Evolutionary conservation across 2,113 vertebrate genomes (phyloP).

Genomic region (Trinectes maculatus): DNA sequence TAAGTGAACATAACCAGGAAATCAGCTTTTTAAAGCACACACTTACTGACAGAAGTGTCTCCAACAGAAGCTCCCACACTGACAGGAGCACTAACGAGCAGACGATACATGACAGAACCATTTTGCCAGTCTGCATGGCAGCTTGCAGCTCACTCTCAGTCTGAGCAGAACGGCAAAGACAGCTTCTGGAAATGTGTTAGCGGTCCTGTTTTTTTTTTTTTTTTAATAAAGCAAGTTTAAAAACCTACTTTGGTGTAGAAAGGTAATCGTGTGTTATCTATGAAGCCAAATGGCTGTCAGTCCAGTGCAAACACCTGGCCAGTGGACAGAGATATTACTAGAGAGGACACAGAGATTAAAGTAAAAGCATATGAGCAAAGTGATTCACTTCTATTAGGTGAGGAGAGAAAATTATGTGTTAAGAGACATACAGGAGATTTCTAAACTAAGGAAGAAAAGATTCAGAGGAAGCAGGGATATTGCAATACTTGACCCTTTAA

Average conservation of each 20-base stretch:
- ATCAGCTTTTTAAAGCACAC: background rate
- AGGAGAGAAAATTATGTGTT: slow-evolving; percentile 21
- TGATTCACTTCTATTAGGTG: slow-evolving; percentile 13
- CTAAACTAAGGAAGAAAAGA: slow-evolving; percentile 41
- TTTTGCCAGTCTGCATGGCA: background rate
- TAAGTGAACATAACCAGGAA: background rate
- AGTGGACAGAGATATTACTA: slow-evolving; percentile 4
- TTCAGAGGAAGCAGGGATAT: slow-evolving; percentile 27
- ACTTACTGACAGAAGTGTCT: background rate
- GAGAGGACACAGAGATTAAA: slow-evolving; percentile 10
- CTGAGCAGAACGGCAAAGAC: background rate
- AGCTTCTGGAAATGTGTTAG: background rate
- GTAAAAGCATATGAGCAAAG: slow-evolving; percentile 9
- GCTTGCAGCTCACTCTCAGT: background rate
- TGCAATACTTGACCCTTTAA: slow-evolving; percentile 48
- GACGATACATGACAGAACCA: background rate
- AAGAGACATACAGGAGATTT: slow-evolving; percentile 24
- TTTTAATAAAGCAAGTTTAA: too few relatives aligned
- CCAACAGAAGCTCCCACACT: background rate
- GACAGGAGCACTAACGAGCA: background rate
- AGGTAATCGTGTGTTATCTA: slow-evolving; percentile 32
- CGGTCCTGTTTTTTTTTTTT: background rate
- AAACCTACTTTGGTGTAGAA: background rate
- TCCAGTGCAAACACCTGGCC: slow-evolving; percentile 28
- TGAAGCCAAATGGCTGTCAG: slow-evolving; percentile 36